Percentiles rank a stretch among this genome's conserved stretches.
Evolutionary conservation across 2,113 vertebrate species (phyloP).

Genomic region (Oryzias melastigma): DNA sequence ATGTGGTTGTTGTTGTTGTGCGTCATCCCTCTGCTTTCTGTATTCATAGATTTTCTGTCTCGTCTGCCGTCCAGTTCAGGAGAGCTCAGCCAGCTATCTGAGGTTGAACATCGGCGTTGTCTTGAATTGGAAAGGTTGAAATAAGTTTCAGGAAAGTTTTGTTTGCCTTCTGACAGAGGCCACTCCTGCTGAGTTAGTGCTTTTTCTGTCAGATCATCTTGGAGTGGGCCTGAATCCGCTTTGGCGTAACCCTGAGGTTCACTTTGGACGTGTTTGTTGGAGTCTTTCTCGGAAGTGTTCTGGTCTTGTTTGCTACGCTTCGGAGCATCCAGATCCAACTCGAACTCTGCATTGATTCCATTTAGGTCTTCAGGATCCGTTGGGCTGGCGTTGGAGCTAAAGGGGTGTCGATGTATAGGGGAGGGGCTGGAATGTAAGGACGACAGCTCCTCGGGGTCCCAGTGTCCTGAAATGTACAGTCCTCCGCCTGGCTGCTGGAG

Average conservation of each 20-base stretch:
- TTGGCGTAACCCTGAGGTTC: conserved; percentile 22
- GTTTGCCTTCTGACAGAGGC: conserved; percentile 1
- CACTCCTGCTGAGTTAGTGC: conserved; percentile 9
- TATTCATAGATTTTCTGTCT: conserved; percentile 11
- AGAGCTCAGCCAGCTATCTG: conserved; percentile 50
- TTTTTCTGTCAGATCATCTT: conserved; percentile 17
- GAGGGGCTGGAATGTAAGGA: conserved; percentile 79
- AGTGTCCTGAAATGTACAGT: conserved; percentile 56
- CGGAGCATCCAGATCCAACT: conserved; percentile 7
- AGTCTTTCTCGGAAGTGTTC: conserved; percentile 9
- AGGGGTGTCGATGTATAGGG: conserved; percentile 64
- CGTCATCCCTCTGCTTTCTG: conserved; percentile 24
- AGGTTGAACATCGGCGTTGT: conserved; percentile 35
- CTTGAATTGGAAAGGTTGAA: conserved; percentile 14
- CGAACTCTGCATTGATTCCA: conserved; percentile 3
- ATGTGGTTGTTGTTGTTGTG: conserved; percentile 71
- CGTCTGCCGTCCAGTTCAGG: conserved; percentile 34
- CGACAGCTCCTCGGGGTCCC: conserved; percentile 71
- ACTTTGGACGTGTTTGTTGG: conserved; percentile 2
- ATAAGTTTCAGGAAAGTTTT: conserved; percentile 2
- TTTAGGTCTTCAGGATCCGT: conserved; percentile 39
- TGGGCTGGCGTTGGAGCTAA: conserved; percentile 56
- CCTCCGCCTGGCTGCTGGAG: conserved; percentile 81
- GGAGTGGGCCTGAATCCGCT: conserved; percentile 3
- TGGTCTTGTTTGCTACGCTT: conserved; percentile 8